Base-by-base conservation (phyloP, 2,888 invertebrate species). In the Laspeyria flexula region DNA sequence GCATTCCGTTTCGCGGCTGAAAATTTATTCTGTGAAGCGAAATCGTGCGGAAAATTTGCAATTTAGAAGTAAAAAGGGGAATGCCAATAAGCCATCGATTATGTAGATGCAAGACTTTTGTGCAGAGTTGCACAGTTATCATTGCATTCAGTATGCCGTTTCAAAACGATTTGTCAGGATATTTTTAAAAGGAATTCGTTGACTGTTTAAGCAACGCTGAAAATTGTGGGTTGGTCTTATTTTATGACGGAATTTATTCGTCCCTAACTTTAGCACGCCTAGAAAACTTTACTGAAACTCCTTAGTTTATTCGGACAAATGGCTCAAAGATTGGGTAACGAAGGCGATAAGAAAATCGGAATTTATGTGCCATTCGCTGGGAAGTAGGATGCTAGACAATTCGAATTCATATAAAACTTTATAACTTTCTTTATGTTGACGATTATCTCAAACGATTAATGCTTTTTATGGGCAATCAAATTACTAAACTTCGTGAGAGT, bases 31-130 rank as follows among this genome's bases (percentile, higher is more conserved):
- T 77, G 77, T 74, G 75, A 81, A 77, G 76, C 79, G 86, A 90
- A 90, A 90, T 92, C 90, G 91, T 87, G 90, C 82, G 88, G 90
- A 92, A 92, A 91, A 92, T 92, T 91, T 90, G 90, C 91, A 90
- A 90, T 92, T 92, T 91, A 87, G 86, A 88, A 90, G 89, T 90
- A 89, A 89, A 86, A 85, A 85, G 88, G 70, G 89, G 90, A 89
- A 89, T 82, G 83, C 82, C 90, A 90, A 90, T 91, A 91, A 88
- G 88, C 87, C 86, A 88, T 90, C 90, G 90, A 90, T 91, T 90
- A 91, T 91, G 90, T 80, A 90, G 88, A 90, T 90, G 87, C 89
- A 88, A 79, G 82, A 77, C 85, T 85, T 87, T 90, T 89, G 88
- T 88, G 83, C 83, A 79, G 72, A 78, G 75, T 73, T 86, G 85